Evolutionary conservation across 2,113 vertebrate species (phyloP), one percentile per base, ranked within the genome.

Genomic region (Hymenochirus boettgeri): DNA sequence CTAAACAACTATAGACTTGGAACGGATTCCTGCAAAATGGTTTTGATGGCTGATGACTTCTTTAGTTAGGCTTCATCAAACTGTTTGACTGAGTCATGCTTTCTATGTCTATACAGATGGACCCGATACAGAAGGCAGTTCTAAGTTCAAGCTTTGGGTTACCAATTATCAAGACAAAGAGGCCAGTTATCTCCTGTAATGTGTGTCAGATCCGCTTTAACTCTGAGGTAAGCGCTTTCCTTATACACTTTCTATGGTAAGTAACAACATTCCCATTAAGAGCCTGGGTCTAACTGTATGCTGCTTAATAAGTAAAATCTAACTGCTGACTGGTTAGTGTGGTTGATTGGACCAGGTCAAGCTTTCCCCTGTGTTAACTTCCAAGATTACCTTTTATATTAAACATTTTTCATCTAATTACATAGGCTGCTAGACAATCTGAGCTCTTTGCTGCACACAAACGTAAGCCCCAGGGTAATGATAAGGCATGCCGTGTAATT

Each of bases 201-300:
- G 91, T 96, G 78, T 96, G 93, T 82, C 93, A 95, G 84, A 95
- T 95, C 72, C 89, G 93, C 66, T 96, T 96, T 85, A 96, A 96
- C 83, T 96, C 93, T 23, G 92, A 95, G 93, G 93, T 94, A 82
- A 78, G 79, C 56, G 5, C 3, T 19, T 4, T 51, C 17, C 15
- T 42, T 5, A 2, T 42, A 42, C 39, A 42, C 13, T n/a, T 42
- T 42, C 39, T 17, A 3, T 31, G 29, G 10, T 2, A 42, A 42
- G 1, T 15, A 42, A 42, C 39, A n/a, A n/a, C n/a, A n/a, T n/a
- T n/a, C n/a, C n/a, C n/a, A n/a, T n/a, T n/a, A n/a, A n/a, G n/a
- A n/a, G n/a, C n/a, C n/a, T n/a, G n/a, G n/a, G n/a, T n/a, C n/a
- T n/a, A n/a, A n/a, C n/a, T n/a, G n/a, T n/a, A n/a, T n/a, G n/a